Evolutionary conservation across 2,797 vertebrate genomes (phyloP).

Genomic region (Schizothorax lantsangensis): DNA sequence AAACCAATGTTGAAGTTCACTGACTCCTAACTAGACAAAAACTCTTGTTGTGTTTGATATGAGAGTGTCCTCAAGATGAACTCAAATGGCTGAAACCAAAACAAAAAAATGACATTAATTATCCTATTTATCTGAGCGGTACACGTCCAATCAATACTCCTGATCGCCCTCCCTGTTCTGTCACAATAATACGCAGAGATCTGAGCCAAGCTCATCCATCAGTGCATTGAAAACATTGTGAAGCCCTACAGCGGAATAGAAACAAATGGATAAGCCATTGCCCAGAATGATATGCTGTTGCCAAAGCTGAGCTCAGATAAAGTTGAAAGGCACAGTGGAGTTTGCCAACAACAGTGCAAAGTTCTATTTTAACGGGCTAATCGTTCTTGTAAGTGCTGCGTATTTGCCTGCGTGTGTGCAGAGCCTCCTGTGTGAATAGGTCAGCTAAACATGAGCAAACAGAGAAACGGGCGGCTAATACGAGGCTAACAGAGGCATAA

Average conservation of each 20-base stretch:
- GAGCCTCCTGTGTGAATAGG: conserved; percentile 28
- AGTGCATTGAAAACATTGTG: conserved; percentile 52
- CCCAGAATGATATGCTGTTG: conserved; percentile 55
- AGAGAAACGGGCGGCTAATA: conserved; percentile 3
- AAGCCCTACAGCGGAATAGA: conserved; percentile 41
- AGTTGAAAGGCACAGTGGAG: conserved; percentile 25
- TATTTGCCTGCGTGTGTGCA: conserved; percentile 40
- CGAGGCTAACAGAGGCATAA: neutral
- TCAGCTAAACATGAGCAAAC: conserved; percentile 41
- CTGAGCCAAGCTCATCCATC: conserved; percentile 52
- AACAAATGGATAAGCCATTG: conserved; percentile 44
- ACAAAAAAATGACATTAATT: conserved; percentile 14
- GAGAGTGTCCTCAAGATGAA: neutral
- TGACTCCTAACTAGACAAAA: neutral
- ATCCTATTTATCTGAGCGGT: neutral
- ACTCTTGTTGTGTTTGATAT: neutral
- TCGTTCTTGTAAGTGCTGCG: conserved; percentile 25
- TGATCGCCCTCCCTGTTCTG: conserved; percentile 14
- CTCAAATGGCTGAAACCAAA: neutral
- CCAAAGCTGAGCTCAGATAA: conserved; percentile 50
- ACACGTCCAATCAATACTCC: conserved; percentile 37
- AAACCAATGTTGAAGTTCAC: conserved; percentile 10
- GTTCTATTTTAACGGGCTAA: conserved; percentile 49
- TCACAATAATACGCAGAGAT: conserved; percentile 17
- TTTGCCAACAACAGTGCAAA: conserved; percentile 46